phyloP scores from a whole-genome alignment of 2,113 vertebrate species.

The Ceratotherium simum region DNA sequence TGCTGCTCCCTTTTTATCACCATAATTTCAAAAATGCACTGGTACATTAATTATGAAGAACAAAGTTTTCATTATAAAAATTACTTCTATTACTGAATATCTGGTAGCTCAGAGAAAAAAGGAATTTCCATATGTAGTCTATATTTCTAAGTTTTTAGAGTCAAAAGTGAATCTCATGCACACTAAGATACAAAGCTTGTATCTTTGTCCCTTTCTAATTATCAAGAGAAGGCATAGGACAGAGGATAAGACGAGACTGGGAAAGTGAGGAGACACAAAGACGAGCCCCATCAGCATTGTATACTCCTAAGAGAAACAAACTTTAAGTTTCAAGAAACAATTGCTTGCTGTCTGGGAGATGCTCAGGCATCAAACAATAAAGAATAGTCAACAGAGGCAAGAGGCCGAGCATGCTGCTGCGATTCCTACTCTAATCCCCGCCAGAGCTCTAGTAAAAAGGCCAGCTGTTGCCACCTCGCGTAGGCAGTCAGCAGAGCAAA shows the following conservation, averaged over 20 bases:
- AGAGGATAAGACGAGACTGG: conserved; percentile 36
- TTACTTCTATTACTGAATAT: background rate
- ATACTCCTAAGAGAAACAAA: conserved; percentile 62
- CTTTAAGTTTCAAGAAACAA: conserved; percentile 67
- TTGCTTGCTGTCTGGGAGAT: conserved; percentile 76
- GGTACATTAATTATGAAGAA: background rate
- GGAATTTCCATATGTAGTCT: background rate
- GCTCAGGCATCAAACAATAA: conserved; percentile 75
- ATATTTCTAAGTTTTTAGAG: conserved; percentile 12
- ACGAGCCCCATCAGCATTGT: conserved; percentile 52
- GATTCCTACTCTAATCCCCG: conserved; percentile 59
- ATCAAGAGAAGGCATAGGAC: conserved; percentile 45
- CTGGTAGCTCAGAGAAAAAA: background rate
- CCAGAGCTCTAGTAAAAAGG: conserved; percentile 51
- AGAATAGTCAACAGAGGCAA: conserved; percentile 77
- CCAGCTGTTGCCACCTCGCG: conserved; percentile 84
- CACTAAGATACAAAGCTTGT: conserved; percentile 51
- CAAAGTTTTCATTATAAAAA: conserved; percentile 32
- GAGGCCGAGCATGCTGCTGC: conserved; percentile 69
- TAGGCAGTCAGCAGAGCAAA: conserved; percentile 78
- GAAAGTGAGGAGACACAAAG: conserved; percentile 50
- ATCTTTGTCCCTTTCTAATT: conserved; percentile 70
- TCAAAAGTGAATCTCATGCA: conserved; percentile 34
- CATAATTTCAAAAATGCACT: background rate
- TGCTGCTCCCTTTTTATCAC: background rate